phyloP scores from a whole-genome alignment of 2,797 vertebrate genomes.

The Bovichtus variegatus region DNA sequence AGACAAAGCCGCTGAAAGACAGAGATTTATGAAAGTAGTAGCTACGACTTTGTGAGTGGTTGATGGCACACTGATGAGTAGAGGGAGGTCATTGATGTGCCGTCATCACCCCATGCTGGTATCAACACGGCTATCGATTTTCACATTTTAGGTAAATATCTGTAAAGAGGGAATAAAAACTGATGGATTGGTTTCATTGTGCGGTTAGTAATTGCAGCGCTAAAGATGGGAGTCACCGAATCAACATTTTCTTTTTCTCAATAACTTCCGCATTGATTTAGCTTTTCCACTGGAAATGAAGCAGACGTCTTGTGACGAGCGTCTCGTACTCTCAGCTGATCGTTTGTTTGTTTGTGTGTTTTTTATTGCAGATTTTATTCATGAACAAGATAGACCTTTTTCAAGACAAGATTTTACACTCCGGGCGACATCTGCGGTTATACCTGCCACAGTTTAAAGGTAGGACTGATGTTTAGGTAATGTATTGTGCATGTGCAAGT shows the following conservation, averaged over 20 bases:
- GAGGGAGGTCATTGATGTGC: conserved; percentile 43
- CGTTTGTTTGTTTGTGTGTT: conserved; percentile 23
- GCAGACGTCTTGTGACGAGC: conserved; percentile 20
- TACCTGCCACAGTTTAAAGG: conserved; percentile 86
- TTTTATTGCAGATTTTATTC: conserved; percentile 85
- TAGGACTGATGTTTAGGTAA: conserved; percentile 41
- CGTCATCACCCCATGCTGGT: conserved; percentile 9
- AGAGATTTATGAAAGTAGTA: conserved; percentile 2
- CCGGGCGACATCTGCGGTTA: conserved; percentile 81
- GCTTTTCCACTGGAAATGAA: conserved; percentile 17
- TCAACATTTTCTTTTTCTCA: conserved; percentile 7
- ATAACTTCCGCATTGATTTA: conserved; percentile 32
- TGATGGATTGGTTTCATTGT: conserved; percentile 52
- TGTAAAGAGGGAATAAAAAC: conserved; percentile 20
- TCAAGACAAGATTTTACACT: conserved; percentile 88
- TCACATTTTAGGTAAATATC: conserved; percentile 31
- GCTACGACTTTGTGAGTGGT: conserved; percentile 25
- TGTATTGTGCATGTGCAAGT: neutral
- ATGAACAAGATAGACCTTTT: conserved; percentile 90
- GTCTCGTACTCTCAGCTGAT: neutral
- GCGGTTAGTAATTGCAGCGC: conserved; percentile 24
- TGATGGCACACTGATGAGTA: conserved; percentile 45
- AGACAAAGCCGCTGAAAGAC: neutral
- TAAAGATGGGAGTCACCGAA: conserved; percentile 5
- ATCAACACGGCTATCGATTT: conserved; percentile 49